phyloP scores from a whole-genome alignment of 1,140 invertebrate genomes.

The Zophobas atratus region DNA sequence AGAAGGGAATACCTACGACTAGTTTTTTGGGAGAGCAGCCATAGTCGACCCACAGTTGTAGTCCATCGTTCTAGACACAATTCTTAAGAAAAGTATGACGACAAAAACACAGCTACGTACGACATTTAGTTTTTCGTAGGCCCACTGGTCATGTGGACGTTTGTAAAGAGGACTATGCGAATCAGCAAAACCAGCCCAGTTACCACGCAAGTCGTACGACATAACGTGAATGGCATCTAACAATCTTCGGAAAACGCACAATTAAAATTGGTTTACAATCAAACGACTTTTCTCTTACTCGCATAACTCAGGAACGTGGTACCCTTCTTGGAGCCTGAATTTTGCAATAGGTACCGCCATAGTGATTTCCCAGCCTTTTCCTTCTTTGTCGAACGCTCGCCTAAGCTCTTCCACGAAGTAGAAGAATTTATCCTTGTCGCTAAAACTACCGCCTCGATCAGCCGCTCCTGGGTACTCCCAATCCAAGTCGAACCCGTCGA shows the following conservation, averaged over 20 bases:
- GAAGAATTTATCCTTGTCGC: constrained; percentile 88
- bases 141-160: constrained; percentile 88
- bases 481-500: constrained; percentile 88
- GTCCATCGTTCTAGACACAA: constrained; percentile 81
- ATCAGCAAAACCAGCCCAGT: constrained; percentile 93
- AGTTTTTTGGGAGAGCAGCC: constrained; percentile 91
- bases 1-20: constrained; percentile 90
- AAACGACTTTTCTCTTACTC: constrained; percentile 73
- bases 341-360: constrained; percentile 90
- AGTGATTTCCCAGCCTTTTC: constrained; percentile 88
- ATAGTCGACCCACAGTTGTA: constrained; percentile 87
- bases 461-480: constrained; percentile 92
- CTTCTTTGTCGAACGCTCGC: constrained; percentile 81
- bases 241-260: constrained; percentile 67
- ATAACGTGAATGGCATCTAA: constrained; percentile 90
- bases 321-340: constrained; percentile 88
- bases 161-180: constrained; percentile 89
- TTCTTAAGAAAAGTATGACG: constrained; percentile 2
- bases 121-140: constrained; percentile 90
- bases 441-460: constrained; percentile 86
- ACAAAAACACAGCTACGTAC: constrained; percentile 71
- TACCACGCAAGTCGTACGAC: constrained; percentile 93
- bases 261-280: not conserved
- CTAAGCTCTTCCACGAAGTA: constrained; percentile 87
- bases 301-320: constrained; percentile 90